Evolutionary conservation across 2,888 invertebrate species (phyloP), one percentile per base, ranked within the genome.

Genomic region (Eristalis tenax): DNA sequence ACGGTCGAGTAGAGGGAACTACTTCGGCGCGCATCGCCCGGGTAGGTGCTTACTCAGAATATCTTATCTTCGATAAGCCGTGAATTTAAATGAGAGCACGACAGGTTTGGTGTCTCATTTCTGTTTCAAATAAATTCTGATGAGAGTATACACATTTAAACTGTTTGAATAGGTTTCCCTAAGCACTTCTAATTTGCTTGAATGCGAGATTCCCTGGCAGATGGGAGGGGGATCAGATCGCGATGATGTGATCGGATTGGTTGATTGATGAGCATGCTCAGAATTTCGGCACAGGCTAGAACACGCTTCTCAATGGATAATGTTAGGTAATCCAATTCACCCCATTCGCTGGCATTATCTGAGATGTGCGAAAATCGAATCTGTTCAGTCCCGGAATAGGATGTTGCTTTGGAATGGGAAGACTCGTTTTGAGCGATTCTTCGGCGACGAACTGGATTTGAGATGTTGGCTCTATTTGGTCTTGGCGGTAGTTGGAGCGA

Each of bases 41-140:
- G 35, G 15, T 1, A 1, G 38, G 65, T 22, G 38, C 57, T 75
- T 50, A 50, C 50, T 50, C 50, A 18, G 75, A 50, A 50, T 50
- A 50, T 50, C 50, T 50, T 50, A 50, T 71, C 74, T 32, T 56
- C 78, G 86, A 86, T 86, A 86, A 86, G 82, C 70, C 70, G 65
- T 83, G 86, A 86, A 86, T 86, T 86, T 68, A 78, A 86, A 71
- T 86, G 70, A 78, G 70, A 86, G 79, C 75, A 50, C 86, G 74
- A 86, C 86, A 79, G 82, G 82, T 68, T 82, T 86, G 56, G 74
- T 73, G n/a, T 56, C 8, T 15, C 8, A 8, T 56, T 18, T 59
- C 22, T 59, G 2, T 22, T 26, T 23, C 11, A 18, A 6, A 11
- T 13, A 5, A 15, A 28, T 26, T 59, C 1, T 26, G 26, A 13